A percentile compares a stretch with the other conserved stretches of the same genome.
phyloP scores from a whole-genome alignment of 1,140 invertebrate genomes.

The Caenorhabditis remanei region DNA sequence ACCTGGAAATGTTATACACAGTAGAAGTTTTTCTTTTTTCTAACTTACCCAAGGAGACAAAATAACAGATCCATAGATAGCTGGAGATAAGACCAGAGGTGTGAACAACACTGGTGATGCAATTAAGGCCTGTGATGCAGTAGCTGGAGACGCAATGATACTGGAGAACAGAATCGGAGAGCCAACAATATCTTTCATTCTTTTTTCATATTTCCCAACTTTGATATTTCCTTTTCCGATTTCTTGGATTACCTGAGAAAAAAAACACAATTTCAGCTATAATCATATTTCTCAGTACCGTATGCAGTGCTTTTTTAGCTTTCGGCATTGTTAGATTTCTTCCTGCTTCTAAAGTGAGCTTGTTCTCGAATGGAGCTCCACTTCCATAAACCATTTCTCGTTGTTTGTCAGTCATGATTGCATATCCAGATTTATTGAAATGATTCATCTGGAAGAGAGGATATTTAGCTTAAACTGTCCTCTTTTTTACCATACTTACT shows the following conservation, averaged over 20 bases:
- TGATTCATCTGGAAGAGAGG: conserved; percentile 60
- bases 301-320: conserved; percentile 62
- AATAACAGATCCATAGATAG: conserved; percentile 66
- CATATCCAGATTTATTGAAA: conserved; percentile 68
- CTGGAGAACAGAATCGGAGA: conserved; percentile 60
- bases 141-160: conserved; percentile 59
- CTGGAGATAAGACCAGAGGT: conserved; percentile 66
- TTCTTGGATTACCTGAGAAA: not conserved
- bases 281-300: not conserved
- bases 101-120: conserved; percentile 62
- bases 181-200: conserved; percentile 68
- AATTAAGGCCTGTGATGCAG: conserved; percentile 62
- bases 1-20: not conserved
- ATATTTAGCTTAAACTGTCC: not conserved
- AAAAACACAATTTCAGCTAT: no score
- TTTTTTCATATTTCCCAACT: conserved; percentile 50
- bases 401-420: conserved; percentile 65
- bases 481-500: conserved; percentile 45
- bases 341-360: conserved; percentile 31
- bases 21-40: not conserved
- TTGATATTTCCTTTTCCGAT: conserved; percentile 28
- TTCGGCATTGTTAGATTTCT: conserved; percentile 56
- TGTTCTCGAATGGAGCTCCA: conserved; percentile 69
- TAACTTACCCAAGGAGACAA: conserved; percentile 64
- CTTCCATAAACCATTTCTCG: conserved; percentile 69